Evolutionary conservation across 2,797 vertebrate species (phyloP).

Genomic region (Mionectes olivaceus): DNA sequence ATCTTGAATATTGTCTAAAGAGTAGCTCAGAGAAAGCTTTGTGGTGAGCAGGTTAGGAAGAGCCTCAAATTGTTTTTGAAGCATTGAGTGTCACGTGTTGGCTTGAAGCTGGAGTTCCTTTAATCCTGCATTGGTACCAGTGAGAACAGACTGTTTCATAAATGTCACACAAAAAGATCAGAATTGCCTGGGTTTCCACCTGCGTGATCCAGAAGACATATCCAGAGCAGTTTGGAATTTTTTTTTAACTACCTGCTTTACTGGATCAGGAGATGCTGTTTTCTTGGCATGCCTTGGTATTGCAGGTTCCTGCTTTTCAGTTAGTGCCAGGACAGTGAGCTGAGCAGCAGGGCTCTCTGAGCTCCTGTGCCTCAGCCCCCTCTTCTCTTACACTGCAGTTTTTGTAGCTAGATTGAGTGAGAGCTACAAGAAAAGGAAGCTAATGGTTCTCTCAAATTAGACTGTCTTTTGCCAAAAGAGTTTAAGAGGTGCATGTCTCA

Average conservation of each 20-base stretch:
- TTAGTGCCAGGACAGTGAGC: not conserved
- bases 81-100: not conserved
- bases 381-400: not conserved
- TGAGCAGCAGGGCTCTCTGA: not conserved
- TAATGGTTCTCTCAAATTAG: slow-evolving; percentile 15
- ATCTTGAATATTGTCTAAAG: not conserved
- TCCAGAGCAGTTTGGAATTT: not conserved
- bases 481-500: not conserved
- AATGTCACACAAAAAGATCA: not conserved
- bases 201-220: not conserved
- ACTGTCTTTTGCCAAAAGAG: slow-evolving; percentile 21
- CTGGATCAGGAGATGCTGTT: not conserved
- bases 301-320: not conserved
- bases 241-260: not conserved
- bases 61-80: not conserved
- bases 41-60: not conserved
- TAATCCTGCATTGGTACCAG: not conserved
- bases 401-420: not conserved
- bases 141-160: not conserved
- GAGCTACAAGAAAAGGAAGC: not conserved
- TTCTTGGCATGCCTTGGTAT: not conserved
- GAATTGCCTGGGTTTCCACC: not conserved
- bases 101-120: not conserved
- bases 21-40: not conserved
- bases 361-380: not conserved